phyloP scores from a whole-genome alignment of 2,797 vertebrate genomes.

The Simalia tracyae region DNA sequence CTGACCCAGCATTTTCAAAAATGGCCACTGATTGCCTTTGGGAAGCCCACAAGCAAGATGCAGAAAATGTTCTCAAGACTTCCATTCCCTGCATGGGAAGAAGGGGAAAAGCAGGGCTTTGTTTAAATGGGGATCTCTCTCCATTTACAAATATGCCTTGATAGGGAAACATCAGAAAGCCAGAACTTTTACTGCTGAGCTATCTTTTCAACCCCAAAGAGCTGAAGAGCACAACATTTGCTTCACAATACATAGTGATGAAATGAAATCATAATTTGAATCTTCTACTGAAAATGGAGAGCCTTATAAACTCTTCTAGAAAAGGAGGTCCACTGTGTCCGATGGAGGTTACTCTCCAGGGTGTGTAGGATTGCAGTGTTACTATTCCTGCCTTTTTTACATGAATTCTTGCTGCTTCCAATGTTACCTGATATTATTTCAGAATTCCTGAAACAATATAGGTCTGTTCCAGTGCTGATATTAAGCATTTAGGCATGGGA shows the following conservation, averaged over 20 bases:
- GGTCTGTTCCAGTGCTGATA: not conserved
- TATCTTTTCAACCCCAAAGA: constrained; percentile 66
- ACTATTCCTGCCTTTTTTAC: not conserved
- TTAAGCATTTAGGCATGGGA: not conserved
- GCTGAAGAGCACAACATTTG: constrained; percentile 51
- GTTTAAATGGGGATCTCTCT: no score
- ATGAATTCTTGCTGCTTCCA: not conserved
- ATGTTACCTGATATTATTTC: no score
- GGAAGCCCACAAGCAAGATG: not conserved
- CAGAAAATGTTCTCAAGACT: no score
- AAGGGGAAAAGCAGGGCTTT: not conserved
- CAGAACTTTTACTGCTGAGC: constrained; percentile 39
- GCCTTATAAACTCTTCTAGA: not conserved
- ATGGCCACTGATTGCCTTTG: no score
- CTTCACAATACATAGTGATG: constrained; percentile 36
- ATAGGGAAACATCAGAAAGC: not conserved
- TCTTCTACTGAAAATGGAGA: not conserved
- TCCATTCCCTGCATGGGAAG: not conserved
- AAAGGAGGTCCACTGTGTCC: not conserved
- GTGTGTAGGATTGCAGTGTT: not conserved
- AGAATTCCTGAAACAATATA: not conserved
- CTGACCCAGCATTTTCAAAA: no score
- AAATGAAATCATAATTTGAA: not conserved
- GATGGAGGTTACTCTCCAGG: not conserved
- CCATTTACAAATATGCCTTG: not conserved